Percentiles rank a stretch among this genome's conserved stretches.
phyloP scores from a whole-genome alignment of 1,140 invertebrate genomes.

The Drosophila mauritiana region DNA sequence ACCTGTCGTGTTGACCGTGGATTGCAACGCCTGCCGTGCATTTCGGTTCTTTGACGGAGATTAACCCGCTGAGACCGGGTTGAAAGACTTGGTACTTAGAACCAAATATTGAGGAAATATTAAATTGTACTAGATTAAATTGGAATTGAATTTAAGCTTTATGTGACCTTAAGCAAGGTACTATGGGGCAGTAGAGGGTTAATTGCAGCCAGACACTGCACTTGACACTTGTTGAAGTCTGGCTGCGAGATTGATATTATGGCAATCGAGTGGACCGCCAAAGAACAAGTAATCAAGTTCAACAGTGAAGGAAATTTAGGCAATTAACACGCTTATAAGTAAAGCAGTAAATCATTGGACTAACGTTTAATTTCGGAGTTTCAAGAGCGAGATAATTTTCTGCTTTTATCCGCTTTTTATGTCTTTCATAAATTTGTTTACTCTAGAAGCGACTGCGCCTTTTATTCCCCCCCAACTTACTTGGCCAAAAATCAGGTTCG shows the following conservation, averaged over 20 bases:
- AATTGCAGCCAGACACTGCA: conserved; percentile 54
- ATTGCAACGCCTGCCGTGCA: conserved; percentile 42
- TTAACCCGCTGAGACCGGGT: conserved; percentile 9
- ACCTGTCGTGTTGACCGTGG: conserved; percentile 55
- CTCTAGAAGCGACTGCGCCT: not conserved
- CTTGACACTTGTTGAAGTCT: conserved; percentile 69
- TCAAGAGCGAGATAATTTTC: not conserved
- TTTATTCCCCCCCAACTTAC: not conserved
- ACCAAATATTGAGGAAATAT: no score
- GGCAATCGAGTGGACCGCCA: conserved; percentile 36
- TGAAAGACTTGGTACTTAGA: no score
- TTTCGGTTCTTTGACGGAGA: conserved; percentile 61
- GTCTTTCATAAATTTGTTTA: conserved; percentile 1
- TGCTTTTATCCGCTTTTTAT: not conserved
- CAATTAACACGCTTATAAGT: conserved; percentile 7
- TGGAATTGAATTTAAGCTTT: no score
- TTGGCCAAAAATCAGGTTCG: not conserved
- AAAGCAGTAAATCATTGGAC: conserved; percentile 3
- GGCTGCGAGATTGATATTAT: conserved; percentile 23
- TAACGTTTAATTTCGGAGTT: not conserved
- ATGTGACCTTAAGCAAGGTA: no score
- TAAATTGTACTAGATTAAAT: no score
- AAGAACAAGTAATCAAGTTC: conserved; percentile 33
- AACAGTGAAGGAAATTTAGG: conserved; percentile 25
- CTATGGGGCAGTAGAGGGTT: conserved; percentile 16